phyloP scores from a whole-genome alignment of 2,113 vertebrate genomes.

The Egretta garzetta region DNA sequence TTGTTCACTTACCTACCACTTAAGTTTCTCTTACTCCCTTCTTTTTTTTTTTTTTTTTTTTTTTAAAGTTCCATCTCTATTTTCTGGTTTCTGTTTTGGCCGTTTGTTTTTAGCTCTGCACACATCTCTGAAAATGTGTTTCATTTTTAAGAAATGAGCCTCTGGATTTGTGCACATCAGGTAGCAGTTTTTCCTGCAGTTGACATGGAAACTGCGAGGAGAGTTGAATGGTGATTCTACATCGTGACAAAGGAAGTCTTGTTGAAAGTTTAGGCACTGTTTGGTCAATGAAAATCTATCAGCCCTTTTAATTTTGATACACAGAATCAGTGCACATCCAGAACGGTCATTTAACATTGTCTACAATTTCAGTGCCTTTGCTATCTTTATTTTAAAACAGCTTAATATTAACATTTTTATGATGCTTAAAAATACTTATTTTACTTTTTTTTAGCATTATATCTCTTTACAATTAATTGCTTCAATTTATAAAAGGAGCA shows the following conservation, averaged over 20 bases:
- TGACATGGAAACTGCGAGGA: background rate
- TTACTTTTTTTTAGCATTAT: background rate
- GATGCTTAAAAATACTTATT: background rate
- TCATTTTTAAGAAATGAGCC: background rate
- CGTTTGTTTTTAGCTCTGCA: background rate
- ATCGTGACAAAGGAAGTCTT: background rate
- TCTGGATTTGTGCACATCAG: background rate
- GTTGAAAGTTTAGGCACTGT: background rate
- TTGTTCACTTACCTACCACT: background rate
- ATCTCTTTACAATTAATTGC: background rate
- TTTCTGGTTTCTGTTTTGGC: background rate
- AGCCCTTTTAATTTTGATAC: background rate
- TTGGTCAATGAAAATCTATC: background rate
- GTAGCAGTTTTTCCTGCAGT: background rate
- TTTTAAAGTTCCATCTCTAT: background rate
- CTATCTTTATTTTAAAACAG: background rate
- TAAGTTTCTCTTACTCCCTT: background rate
- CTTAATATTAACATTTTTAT: background rate
- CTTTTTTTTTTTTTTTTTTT: background rate
- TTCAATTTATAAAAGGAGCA: background rate
- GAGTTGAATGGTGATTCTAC: background rate
- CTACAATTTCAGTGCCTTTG: background rate
- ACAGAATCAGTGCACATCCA: background rate
- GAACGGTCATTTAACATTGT: background rate
- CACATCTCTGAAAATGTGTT: background rate